Conservation (phyloP, 2,113 vertebrate species). For the Melanotaenia duboulayi region DNA sequence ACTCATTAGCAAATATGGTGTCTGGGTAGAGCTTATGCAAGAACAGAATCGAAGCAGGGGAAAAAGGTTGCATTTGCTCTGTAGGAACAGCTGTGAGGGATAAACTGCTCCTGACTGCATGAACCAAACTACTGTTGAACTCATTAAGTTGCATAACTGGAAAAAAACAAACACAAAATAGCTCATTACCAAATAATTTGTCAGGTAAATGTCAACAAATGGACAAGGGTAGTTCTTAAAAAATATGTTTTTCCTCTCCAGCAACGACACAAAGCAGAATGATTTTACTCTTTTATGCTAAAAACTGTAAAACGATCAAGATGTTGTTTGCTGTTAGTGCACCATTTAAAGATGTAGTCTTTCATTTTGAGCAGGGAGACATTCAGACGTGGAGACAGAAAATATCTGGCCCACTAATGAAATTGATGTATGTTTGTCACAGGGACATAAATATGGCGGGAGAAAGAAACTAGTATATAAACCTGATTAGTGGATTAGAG, state of each 20-base stretch:
- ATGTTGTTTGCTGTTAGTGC: too few relatives aligned
- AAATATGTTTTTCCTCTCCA: neutral
- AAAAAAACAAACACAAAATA: too few relatives aligned
- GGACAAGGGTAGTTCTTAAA: neutral
- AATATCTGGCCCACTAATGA: constrained; percentile 58
- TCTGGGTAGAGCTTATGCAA: neutral
- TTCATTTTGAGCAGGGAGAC: too few relatives aligned
- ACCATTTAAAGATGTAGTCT: too few relatives aligned
- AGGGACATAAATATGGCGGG: neutral
- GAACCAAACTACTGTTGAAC: neutral
- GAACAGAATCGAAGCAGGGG: neutral
- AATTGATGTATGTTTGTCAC: constrained; percentile 37
- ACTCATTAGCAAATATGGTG: too few relatives aligned
- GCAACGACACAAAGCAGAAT: neutral
- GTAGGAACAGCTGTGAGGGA: neutral
- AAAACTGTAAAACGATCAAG: too few relatives aligned
- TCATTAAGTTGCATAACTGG: neutral
- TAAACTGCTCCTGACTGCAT: too few relatives aligned
- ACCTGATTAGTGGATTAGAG: constrained; percentile 28
- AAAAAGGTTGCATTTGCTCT: neutral
- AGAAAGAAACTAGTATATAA: constrained; percentile 33
- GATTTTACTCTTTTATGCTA: neutral
- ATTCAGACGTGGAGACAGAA: constrained; percentile 14
- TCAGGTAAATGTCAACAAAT: constrained; percentile 14
- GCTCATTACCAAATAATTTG: neutral